Evolutionary conservation across 1,140 invertebrate species (phyloP), one percentile per base, ranked within the genome.

Genomic region (Saxidomus purpurata): DNA sequence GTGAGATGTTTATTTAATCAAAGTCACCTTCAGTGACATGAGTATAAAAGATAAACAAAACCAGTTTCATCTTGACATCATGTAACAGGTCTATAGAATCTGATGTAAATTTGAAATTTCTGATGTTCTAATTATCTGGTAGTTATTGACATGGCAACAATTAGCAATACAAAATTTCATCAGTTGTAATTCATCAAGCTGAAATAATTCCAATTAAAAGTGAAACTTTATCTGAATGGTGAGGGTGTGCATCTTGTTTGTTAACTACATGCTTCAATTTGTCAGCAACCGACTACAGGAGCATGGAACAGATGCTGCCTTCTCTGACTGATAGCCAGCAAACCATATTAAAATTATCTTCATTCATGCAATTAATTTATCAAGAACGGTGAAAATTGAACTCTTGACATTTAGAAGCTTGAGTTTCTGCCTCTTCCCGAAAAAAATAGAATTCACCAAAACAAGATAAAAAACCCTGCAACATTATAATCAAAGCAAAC

Each of bases 231-330:
- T 79, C 76, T 59, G 15, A 79, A 79, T 79, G 25, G 22, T 36
- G 47, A 55, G 49, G 6, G 47, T 55, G 36, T 52, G 47, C 8
- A 59, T 1, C n/a, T 55, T 22, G 49, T 79, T 79, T 52, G 76
- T 79, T 52, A 79, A 79, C 49, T 34, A 55, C 2, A 79, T 52
- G 43, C 31, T 49, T n/a, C 47, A 79, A 79, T 79, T 79, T 79
- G 76, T 79, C 76, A 79, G 36, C 76, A 79, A 4, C 34, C 19
- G 19, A 15, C 67, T 38, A 40, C 36, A 71, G 34, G 4, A 71
- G 67, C 36, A 43, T 38, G 9, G 22, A 71, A 38, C 67, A 71
- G 67, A 71, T 38, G 31, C 67, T 28, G 28, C 4, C 25, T 28
- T 63, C 25, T 28, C 6, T 25, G 8, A 9, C 6, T 28, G n/a